A percentile compares a stretch with the other conserved stretches of the same genome.
Conservation (phyloP, 2,888 invertebrate species). For the Nemapogon koenigi region DNA sequence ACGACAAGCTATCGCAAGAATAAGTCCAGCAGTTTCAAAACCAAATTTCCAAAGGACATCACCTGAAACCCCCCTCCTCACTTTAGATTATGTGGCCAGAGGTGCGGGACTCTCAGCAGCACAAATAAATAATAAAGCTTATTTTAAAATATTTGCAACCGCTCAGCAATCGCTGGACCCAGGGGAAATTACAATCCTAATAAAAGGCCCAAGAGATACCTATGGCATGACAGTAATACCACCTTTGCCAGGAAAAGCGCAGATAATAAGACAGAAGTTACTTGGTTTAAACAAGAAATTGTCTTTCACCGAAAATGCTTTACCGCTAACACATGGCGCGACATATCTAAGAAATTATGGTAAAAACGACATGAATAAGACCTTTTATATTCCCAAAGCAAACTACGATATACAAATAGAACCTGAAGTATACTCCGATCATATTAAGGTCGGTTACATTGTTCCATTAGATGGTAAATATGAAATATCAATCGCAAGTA, state of each 20-base stretch:
- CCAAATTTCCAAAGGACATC: slow-evolving; percentile 38
- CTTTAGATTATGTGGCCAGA: slow-evolving; percentile 62
- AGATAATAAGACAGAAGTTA: slow-evolving; percentile 48
- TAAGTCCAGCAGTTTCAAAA: slow-evolving; percentile 45
- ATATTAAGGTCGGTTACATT: slow-evolving; percentile 56
- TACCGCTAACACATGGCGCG: slow-evolving; percentile 52
- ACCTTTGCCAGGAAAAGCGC: slow-evolving; percentile 52
- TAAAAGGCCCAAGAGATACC: slow-evolving; percentile 52
- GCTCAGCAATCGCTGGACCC: slow-evolving; percentile 53
- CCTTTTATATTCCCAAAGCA: slow-evolving; percentile 52
- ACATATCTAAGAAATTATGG: slow-evolving; percentile 49
- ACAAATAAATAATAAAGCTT: slow-evolving; percentile 58
- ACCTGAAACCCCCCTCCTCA: slow-evolving; percentile 40
- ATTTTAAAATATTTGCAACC: slow-evolving; percentile 66
- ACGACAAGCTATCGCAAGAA: slow-evolving; percentile 45
- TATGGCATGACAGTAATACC: slow-evolving; percentile 50
- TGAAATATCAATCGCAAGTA: slow-evolving; percentile 61
- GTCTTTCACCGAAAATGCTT: slow-evolving; percentile 38
- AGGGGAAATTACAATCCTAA: slow-evolving; percentile 51
- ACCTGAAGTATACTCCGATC: slow-evolving; percentile 45
- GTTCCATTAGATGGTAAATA: slow-evolving; percentile 61
- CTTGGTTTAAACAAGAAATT: slow-evolving; percentile 42
- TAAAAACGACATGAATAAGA: slow-evolving; percentile 52
- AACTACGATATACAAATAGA: slow-evolving; percentile 59
- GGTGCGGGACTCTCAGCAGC: slow-evolving; percentile 68